Base-by-base conservation (phyloP, 1,140 invertebrate genomes). In the Halyomorpha halys region DNA sequence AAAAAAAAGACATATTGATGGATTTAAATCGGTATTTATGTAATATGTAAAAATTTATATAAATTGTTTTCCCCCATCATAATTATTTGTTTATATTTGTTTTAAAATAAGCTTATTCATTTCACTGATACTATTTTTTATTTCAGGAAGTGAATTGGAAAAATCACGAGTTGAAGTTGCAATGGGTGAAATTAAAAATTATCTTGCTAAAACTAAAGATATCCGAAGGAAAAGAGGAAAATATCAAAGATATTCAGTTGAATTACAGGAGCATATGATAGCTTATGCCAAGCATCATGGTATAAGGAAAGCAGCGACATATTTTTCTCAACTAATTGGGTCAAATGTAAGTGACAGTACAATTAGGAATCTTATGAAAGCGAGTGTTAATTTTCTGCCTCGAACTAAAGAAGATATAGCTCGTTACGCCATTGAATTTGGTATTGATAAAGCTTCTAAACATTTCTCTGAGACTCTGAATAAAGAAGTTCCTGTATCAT, bases 281-380 rank as follows among this genome's bases (percentile, higher is more conserved):
- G 66, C 61, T 13, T 70, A 69, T 67, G 73, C 74, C 9, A 62
- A 70, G 44, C 70, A 72, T 53, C 69, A 72, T 68, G 74, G 74
- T 18, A 73, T 69, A 61, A 64, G 44, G 25, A 64, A 69, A 15
- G 70, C 74, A 13, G 69, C 73, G 23, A 64, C 69, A 18, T 68
- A 73, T 65, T 76, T 73, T 63, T 69, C 72, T 4, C 70, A 74
- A 51, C 13, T 56, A n/a, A 65, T 74, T 15, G 73, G 72, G 25
- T 68, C 65, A 16, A 60, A 67, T 13, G 71, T 75, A 15, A 74
- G 71, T 70, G 72, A 75, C 61, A 74, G 73, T 66, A 75, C 73
- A 27, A 70, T 76, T 21, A 66, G 75, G 59, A 76, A 75, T 66
- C 71, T 75, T 54, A 69, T 75, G 47, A 74, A 74, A 66, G 66